Evolutionary conservation across 2,888 invertebrate species (phyloP).

Genomic region (Microctonus aethiopoides): DNA sequence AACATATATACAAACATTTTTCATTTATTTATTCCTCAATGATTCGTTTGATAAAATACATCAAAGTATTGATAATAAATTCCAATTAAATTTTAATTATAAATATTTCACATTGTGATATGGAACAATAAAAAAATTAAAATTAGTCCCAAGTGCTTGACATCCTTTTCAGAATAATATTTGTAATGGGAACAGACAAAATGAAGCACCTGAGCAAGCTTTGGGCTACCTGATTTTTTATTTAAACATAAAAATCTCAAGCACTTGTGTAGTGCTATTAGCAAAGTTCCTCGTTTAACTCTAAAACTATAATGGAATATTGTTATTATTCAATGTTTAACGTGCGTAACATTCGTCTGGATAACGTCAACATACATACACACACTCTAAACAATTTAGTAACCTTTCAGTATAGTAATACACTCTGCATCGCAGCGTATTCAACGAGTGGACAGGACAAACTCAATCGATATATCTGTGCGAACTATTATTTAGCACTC

Average conservation of each 20-base stretch:
- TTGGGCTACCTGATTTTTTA: constrained; percentile 22
- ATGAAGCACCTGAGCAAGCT: neutral
- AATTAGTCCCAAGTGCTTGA: too few species aligned
- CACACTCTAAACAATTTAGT: too few species aligned
- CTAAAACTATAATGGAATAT: constrained; percentile 50
- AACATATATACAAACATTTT: too few species aligned
- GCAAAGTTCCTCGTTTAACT: constrained; percentile 34
- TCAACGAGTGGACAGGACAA: constrained; percentile 3
- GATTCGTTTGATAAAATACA: too few species aligned
- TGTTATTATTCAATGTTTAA: constrained; percentile 60
- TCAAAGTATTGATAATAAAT: too few species aligned
- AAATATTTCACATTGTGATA: too few species aligned
- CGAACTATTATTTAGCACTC: neutral
- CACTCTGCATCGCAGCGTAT: constrained; percentile 29
- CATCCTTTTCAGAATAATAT: too few species aligned
- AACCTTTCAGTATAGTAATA: neutral
- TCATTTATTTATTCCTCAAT: too few species aligned
- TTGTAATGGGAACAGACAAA: too few species aligned
- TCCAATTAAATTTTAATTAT: too few species aligned
- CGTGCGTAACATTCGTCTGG: constrained; percentile 52
- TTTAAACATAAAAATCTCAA: constrained; percentile 39
- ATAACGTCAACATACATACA: too few species aligned
- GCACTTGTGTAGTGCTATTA: constrained; percentile 10
- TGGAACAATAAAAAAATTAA: too few species aligned
- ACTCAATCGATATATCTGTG: constrained; percentile 46